phyloP scores from a whole-genome alignment of 2,888 invertebrate species.

The Hydropsyche betteni region DNA sequence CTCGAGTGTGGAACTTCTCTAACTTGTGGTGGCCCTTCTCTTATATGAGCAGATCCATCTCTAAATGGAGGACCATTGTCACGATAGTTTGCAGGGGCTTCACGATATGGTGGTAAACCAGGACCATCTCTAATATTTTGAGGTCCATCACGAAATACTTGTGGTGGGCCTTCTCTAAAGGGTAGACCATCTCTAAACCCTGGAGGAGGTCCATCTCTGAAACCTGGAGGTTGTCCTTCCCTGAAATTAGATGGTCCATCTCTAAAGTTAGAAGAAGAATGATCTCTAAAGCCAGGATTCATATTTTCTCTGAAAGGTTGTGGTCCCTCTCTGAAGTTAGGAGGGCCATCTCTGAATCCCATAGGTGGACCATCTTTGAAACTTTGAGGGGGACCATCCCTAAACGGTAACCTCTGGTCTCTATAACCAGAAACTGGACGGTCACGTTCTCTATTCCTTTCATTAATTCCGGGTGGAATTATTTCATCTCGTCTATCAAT shows the following conservation, averaged over 20 bases:
- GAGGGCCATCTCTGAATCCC: conserved; percentile 59
- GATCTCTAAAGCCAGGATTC: conserved; percentile 60
- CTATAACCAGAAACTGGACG: conserved; percentile 57
- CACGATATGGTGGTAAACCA: conserved; percentile 31
- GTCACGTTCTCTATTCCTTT: conserved; percentile 56
- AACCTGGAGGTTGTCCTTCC: conserved; percentile 30
- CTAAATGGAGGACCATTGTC: conserved; percentile 39
- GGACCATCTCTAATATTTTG: conserved; percentile 50
- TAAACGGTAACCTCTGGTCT: conserved; percentile 56
- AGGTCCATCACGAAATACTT: conserved; percentile 57
- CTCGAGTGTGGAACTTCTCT: conserved; percentile 44
- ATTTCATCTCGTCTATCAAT: conserved; percentile 62
- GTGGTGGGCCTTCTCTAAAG: conserved; percentile 41
- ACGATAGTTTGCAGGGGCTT: conserved; percentile 36
- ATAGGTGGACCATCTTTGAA: conserved; percentile 58
- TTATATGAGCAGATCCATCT: conserved; percentile 40
- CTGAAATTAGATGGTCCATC: conserved; percentile 18
- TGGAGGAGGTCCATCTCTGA: conserved; percentile 45
- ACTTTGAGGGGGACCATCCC: conserved; percentile 58
- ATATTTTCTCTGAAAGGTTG: conserved; percentile 59
- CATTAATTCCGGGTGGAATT: conserved; percentile 57
- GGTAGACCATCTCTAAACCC: conserved; percentile 52
- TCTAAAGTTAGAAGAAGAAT: conserved; percentile 36
- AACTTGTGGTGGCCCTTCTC: conserved; percentile 44
- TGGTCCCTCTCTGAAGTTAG: conserved; percentile 49